These are phyloP conservation scores for Gymnobelideus leadbeateri DNA, from an alignment of 2,113 vertebrate genomes.

Conservation along the genomic window DNA sequence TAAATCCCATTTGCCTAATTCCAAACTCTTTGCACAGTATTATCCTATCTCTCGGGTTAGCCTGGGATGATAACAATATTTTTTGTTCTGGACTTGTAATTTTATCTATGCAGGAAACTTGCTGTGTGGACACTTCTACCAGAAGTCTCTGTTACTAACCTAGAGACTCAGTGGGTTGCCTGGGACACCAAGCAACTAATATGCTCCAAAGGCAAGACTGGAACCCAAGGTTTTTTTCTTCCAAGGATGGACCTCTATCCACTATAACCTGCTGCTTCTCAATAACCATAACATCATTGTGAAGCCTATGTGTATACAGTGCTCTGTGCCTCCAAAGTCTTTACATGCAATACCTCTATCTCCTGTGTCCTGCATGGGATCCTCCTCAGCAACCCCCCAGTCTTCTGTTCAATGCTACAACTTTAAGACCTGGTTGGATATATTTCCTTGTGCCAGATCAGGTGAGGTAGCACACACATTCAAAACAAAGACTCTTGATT, in stretches of 20 bases:
- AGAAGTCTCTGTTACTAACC: not conserved
- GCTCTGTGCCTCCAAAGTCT: not conserved
- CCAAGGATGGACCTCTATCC: not conserved
- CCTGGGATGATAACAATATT: not conserved
- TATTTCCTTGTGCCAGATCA: not conserved
- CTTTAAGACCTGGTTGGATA: not conserved
- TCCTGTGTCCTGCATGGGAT: not conserved
- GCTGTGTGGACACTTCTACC: no score
- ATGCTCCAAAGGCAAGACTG: not conserved
- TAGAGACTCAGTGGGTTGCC: not conserved
- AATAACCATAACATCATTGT: not conserved
- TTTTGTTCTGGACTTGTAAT: not conserved
- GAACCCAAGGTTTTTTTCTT: not conserved
- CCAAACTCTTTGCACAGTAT: not conserved
- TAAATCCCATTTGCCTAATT: not conserved
- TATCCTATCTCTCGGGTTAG: not conserved
- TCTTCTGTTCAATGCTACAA: not conserved
- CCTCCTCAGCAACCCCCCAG: not conserved
- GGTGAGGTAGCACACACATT: not conserved
- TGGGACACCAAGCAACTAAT: not conserved
- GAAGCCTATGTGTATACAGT: not conserved
- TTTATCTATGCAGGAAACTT: not conserved
- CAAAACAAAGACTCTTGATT: not conserved
- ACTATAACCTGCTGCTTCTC: not conserved
- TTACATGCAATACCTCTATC: not conserved